Conservation (phyloP, 23 tunicate genomes). For the Trididemnum miniatum region DNA sequence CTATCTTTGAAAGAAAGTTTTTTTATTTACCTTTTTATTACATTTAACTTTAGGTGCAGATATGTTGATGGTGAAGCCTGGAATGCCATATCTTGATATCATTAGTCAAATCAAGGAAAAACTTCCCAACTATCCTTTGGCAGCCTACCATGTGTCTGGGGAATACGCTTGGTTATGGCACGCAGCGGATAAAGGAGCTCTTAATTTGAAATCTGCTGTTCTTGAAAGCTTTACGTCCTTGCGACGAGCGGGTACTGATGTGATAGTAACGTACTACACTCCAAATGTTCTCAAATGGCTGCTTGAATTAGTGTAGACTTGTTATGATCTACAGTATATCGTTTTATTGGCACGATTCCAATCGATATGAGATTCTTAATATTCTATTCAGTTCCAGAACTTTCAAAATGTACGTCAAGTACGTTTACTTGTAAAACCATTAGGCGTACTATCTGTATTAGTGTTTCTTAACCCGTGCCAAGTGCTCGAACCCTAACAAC, state of each 20-base stretch:
- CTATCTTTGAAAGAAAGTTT: no score
- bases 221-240: slow-evolving; percentile 69
- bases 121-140: slow-evolving; percentile 64
- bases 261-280: slow-evolving; percentile 93
- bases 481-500: no score
- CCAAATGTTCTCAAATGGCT: slow-evolving; percentile 83
- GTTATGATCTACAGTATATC: no score
- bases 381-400: no score
- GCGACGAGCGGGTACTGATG: slow-evolving; percentile 89
- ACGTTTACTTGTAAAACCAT: no score
- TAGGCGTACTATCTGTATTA: no score
- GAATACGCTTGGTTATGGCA: slow-evolving; percentile 93
- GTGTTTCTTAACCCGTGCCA: no score
- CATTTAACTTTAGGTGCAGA: slow-evolving; percentile 61
- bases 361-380: no score
- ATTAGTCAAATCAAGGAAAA: slow-evolving; percentile 63
- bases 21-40: no score
- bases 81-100: slow-evolving; percentile 81
- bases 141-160: slow-evolving; percentile 97
- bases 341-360: no score
- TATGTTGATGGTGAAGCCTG: slow-evolving; percentile 98
- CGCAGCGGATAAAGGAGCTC: slow-evolving; percentile 86
- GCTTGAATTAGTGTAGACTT: no score
- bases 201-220: slow-evolving; percentile 74
- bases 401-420: no score